Conservation (phyloP, 2,888 invertebrate genomes). For the Cheiracanthium punctorium region DNA sequence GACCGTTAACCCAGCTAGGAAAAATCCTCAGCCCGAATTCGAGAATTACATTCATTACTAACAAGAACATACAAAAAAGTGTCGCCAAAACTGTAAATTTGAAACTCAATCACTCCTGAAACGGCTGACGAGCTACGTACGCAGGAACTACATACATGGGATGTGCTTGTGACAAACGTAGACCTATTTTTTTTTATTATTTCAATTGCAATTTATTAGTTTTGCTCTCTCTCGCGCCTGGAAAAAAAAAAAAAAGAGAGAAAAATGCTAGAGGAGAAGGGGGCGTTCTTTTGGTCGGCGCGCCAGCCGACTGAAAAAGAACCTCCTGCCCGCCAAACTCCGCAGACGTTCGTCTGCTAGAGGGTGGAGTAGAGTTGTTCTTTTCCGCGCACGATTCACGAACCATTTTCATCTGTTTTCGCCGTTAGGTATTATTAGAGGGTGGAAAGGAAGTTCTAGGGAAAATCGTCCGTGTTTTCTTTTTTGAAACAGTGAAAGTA, state of each 20-base stretch:
- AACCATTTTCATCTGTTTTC: neutral
- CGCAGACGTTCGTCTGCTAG: conserved; percentile 55
- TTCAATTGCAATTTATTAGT: neutral
- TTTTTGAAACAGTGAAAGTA: no score
- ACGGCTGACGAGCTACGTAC: neutral
- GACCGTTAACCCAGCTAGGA: no score
- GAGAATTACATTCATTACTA: no score
- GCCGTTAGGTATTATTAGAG: neutral
- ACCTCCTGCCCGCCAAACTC: conserved; percentile 31
- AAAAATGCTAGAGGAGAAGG: conserved; percentile 18
- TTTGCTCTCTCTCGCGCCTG: neutral
- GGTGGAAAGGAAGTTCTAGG: neutral
- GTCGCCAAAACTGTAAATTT: neutral
- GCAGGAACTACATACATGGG: no score
- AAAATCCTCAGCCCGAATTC: no score
- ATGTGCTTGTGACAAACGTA: neutral
- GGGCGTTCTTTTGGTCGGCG: conserved; percentile 26
- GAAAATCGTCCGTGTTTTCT: neutral
- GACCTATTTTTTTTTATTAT: neutral
- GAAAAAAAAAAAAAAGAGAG: no score
- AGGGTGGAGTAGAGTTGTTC: conserved; percentile 30
- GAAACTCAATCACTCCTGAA: neutral
- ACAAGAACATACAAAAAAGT: neutral
- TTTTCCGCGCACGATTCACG: conserved; percentile 2
- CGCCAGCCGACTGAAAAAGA: conserved; percentile 45